These are phyloP conservation scores for Aphelenchoides avenae DNA, from an alignment of 1,140 invertebrate genomes.

Conservation along the genomic window DNA sequence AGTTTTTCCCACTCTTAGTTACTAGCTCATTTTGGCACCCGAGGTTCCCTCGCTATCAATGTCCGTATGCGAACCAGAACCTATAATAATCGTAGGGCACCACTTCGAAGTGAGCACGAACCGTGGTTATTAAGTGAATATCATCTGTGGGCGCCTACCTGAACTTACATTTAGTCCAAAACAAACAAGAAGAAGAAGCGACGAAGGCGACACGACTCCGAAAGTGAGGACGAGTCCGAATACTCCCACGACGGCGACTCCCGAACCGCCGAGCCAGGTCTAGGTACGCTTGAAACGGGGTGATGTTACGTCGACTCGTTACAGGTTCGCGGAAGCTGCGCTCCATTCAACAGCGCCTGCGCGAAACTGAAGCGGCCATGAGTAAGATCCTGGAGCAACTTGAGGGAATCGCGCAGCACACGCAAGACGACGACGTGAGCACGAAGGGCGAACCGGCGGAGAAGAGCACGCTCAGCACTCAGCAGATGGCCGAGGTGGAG, in stretches of 20 bases:
- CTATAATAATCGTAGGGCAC: not conserved
- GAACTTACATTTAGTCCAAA: conserved; percentile 5
- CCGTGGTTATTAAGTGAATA: not conserved
- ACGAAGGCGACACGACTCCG: conserved; percentile 6
- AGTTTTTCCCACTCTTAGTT: not conserved
- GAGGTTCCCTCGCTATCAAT: not conserved
- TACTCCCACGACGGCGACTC: not conserved
- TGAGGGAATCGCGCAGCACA: conserved; percentile 24
- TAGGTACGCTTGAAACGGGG: not conserved
- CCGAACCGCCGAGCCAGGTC: not conserved
- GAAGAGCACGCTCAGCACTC: too few species aligned
- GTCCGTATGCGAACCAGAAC: not conserved
- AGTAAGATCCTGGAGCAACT: conserved; percentile 34
- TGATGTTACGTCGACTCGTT: conserved; percentile 10
- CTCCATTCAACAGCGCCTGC: conserved; percentile 27
- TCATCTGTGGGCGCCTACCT: too few species aligned
- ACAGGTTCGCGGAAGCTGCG: conserved; percentile 25
- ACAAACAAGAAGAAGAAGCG: conserved; percentile 15
- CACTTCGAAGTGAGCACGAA: not conserved
- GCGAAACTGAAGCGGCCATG: conserved; percentile 38
- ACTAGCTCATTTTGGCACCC: conserved; percentile 1
- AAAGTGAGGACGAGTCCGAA: conserved; percentile 10
- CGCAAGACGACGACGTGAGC: conserved; percentile 1
- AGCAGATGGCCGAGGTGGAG: too few species aligned
- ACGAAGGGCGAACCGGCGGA: too few species aligned